Percentiles rank a stretch among this genome's conserved stretches.
Conservation (phyloP, 92 coral and sea anemone genomes). For the Bergia puertoricense region DNA sequence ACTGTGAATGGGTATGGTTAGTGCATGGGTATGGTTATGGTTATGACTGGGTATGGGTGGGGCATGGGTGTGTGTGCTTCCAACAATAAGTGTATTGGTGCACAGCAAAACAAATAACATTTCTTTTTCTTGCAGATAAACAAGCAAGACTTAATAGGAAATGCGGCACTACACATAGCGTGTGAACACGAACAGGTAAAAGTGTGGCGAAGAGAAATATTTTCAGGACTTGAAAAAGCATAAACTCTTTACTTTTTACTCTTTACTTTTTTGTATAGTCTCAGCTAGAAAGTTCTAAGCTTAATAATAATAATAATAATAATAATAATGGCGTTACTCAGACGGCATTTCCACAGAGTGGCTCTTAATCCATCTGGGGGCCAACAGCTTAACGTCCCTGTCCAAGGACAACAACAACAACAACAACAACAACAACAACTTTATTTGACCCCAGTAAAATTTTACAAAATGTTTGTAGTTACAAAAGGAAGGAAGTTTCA, state of each 20-base stretch:
- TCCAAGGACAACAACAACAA: too few species aligned
- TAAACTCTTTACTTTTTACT: background rate
- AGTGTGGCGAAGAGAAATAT: background rate
- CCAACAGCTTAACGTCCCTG: too few species aligned
- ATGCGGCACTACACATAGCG: slow-evolving; percentile 82
- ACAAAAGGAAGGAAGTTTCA: too few species aligned
- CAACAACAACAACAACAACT: too few species aligned
- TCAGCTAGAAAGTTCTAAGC: background rate
- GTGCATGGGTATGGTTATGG: background rate
- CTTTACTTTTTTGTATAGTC: background rate
- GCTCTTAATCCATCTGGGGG: too few species aligned
- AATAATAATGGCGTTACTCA: too few species aligned
- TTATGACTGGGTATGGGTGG: background rate
- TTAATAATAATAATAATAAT: too few species aligned
- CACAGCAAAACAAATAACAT: background rate
- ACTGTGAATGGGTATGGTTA: too few species aligned
- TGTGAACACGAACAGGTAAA: slow-evolving; percentile 74
- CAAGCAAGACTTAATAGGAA: slow-evolving; percentile 81
- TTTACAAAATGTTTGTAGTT: too few species aligned
- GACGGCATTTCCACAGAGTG: too few species aligned
- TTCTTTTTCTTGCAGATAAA: slow-evolving; percentile 51
- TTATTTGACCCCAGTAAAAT: too few species aligned
- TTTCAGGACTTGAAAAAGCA: background rate
- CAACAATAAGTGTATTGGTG: background rate
- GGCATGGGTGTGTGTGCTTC: background rate